Evolutionary conservation across 2,113 vertebrate species (phyloP).

Genomic region (Ammodytes dubius): DNA sequence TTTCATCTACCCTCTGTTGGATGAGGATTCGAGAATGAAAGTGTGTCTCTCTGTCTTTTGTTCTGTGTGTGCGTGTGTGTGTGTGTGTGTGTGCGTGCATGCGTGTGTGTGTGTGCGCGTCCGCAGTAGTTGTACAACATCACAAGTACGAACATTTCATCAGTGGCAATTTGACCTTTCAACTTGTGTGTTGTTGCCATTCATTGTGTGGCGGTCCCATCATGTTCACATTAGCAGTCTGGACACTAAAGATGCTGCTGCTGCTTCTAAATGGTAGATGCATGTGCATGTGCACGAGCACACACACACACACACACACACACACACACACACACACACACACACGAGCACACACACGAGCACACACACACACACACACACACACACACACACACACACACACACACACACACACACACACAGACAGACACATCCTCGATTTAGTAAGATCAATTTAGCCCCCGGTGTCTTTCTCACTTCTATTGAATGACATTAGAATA

Average conservation of each 20-base stretch:
- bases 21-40: conserved; percentile 9
- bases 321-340: conserved; percentile 2
- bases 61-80: conserved; percentile 12
- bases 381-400: conserved; percentile 5
- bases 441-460: conserved; percentile 44
- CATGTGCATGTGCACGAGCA: background rate
- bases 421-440: background rate
- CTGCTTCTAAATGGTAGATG: conserved; percentile 7
- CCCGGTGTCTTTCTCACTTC: conserved; percentile 42
- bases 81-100: conserved; percentile 17
- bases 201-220: conserved; percentile 33
- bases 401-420: conserved; percentile 17
- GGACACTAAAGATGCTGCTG: conserved; percentile 31
- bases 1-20: conserved; percentile 55
- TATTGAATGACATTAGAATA: conserved; percentile 60
- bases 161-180: conserved; percentile 61
- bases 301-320: background rate
- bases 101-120: background rate
- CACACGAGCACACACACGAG: background rate
- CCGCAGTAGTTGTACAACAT: conserved; percentile 3
- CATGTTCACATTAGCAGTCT: conserved; percentile 40
- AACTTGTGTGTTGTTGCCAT: conserved; percentile 46
- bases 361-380: conserved; percentile 8
- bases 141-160: conserved; percentile 43
- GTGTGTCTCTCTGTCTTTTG: conserved; percentile 12